phyloP scores from a whole-genome alignment of 2,888 invertebrate species.

The Pristionchus mayeri region DNA sequence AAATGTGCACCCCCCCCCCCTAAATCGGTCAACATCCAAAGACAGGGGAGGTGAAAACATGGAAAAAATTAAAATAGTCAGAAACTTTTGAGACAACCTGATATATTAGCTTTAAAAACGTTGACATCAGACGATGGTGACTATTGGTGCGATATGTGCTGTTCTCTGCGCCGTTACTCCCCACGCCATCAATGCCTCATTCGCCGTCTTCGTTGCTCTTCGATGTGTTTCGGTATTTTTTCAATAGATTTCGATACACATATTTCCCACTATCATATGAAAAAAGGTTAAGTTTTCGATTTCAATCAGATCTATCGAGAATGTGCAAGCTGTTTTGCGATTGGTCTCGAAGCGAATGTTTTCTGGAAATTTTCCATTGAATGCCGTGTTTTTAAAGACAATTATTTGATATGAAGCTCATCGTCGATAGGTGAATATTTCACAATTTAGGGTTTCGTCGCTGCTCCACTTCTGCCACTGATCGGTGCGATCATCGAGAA shows the following conservation, averaged over 20 bases:
- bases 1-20: no score
- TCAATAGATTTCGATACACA: not conserved
- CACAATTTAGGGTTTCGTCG: not conserved
- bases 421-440: no score
- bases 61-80: no score
- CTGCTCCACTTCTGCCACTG: not conserved
- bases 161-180: not conserved
- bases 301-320: not conserved
- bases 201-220: not conserved
- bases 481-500: not conserved
- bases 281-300: no score
- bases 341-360: no score
- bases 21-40: no score
- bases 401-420: no score
- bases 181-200: not conserved
- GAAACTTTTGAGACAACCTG: no score
- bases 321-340: not conserved
- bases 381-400: no score
- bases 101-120: no score
- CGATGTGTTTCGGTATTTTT: not conserved
- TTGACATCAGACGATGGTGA: not conserved
- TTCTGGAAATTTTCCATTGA: not conserved
- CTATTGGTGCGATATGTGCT: not conserved
- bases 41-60: no score
- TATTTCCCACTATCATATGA: no score